These are phyloP conservation scores for Dufourea novaeangliae DNA, from an alignment of 1,140 invertebrate genomes.

Conservation along the genomic window DNA sequence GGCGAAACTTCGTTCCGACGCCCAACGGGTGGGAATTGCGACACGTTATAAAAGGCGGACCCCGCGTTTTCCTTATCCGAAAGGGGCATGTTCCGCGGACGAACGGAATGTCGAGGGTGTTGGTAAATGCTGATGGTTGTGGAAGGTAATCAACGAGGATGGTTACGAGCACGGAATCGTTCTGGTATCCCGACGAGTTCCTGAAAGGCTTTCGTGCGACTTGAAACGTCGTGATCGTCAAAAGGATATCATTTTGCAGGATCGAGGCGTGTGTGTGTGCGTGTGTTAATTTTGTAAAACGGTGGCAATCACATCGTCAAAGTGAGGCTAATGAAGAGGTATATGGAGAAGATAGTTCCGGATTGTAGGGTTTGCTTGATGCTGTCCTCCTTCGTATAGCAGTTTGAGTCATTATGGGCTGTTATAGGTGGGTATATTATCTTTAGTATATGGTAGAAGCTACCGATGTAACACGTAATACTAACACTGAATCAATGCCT, in stretches of 20 bases:
- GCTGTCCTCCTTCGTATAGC: background rate
- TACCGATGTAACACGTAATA: too few relatives aligned
- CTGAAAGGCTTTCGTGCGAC: background rate
- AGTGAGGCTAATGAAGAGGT: background rate
- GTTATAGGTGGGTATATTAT: too few relatives aligned
- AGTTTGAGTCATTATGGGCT: background rate
- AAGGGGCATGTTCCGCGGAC: background rate
- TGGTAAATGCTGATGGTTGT: background rate
- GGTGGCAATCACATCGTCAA: background rate
- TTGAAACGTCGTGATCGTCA: background rate
- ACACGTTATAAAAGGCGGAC: background rate
- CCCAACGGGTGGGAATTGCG: background rate
- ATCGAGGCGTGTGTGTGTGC: background rate
- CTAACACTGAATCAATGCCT: too few relatives aligned
- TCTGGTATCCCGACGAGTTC: background rate
- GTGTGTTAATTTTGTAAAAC: constrained; percentile 10
- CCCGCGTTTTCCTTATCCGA: constrained; percentile 2
- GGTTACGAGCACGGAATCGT: background rate
- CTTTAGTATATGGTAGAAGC: too few relatives aligned
- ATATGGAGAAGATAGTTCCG: background rate
- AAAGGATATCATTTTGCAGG: background rate
- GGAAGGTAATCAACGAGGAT: background rate
- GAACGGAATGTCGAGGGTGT: background rate
- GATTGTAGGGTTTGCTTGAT: background rate
- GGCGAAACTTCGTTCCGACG: background rate